Percentiles rank a stretch among this genome's conserved stretches.
Evolutionary conservation across 2,113 vertebrate species (phyloP).

Genomic region (Heterotilapia buettikoferi): DNA sequence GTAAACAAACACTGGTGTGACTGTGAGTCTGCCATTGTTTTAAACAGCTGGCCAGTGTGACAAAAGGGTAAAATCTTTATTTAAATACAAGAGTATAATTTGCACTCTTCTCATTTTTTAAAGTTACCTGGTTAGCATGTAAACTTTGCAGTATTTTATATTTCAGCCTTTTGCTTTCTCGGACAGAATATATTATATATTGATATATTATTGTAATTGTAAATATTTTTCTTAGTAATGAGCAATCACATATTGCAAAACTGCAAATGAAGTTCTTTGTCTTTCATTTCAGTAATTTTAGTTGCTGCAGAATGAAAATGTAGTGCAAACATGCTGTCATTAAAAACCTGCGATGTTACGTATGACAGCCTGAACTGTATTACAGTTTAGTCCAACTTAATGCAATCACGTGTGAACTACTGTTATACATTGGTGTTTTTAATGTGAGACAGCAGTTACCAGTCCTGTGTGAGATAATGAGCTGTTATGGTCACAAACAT

Average conservation of each 20-base stretch:
- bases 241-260: background rate
- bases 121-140: background rate
- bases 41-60: background rate
- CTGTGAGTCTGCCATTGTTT: background rate
- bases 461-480: background rate
- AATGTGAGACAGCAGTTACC: background rate
- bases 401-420: background rate
- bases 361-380: background rate
- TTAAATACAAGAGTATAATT: background rate
- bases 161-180: background rate
- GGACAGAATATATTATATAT: background rate
- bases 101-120: background rate
- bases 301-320: background rate
- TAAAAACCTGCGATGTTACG: background rate
- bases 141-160: background rate
- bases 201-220: background rate
- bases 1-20: background rate
- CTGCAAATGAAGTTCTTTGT: background rate
- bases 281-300: background rate
- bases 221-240: background rate
- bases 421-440: background rate
- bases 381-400: background rate
- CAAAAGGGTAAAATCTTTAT: background rate
- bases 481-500: background rate
- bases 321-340: background rate